These are phyloP conservation scores for Orientallactaga bullata DNA, from an alignment of 2,113 vertebrate species.

Conservation along the genomic window DNA sequence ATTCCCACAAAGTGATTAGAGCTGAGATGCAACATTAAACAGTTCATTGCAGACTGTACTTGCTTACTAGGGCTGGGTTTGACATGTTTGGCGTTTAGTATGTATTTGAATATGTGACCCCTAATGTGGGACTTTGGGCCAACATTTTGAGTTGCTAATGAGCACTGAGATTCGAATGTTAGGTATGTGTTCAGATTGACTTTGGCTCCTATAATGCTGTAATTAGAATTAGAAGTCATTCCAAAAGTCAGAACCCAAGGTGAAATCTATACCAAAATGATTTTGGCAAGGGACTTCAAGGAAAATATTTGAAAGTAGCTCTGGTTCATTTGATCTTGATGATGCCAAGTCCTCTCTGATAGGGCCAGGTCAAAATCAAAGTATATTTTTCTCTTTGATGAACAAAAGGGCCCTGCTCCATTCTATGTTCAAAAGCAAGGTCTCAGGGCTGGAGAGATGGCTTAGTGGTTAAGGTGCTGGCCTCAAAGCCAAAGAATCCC, in stretches of 20 bases:
- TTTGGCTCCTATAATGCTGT: constrained; percentile 9
- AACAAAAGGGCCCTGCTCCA: neutral
- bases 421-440: neutral
- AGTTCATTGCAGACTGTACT: neutral
- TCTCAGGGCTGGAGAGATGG: too few species aligned
- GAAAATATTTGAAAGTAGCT: constrained; percentile 2
- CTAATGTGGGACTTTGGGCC: neutral
- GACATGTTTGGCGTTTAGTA: neutral
- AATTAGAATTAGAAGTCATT: constrained; percentile 25
- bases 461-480: too few species aligned
- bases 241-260: constrained; percentile 18
- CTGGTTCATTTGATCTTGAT: constrained; percentile 51
- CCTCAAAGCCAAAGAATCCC: too few species aligned
- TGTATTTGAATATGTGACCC: constrained; percentile 18
- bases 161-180: constrained; percentile 25
- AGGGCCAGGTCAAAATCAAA: neutral
- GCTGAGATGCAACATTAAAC: constrained; percentile 3
- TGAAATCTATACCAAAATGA: constrained; percentile 20
- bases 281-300: constrained; percentile 45
- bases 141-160: neutral
- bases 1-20: constrained; percentile 2
- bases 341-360: neutral
- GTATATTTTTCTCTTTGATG: neutral
- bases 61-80: neutral
- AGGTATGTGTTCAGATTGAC: neutral